These are phyloP conservation scores for Eulemur coronatus DNA, from an alignment of 2,797 vertebrate species.

Conservation along the genomic window DNA sequence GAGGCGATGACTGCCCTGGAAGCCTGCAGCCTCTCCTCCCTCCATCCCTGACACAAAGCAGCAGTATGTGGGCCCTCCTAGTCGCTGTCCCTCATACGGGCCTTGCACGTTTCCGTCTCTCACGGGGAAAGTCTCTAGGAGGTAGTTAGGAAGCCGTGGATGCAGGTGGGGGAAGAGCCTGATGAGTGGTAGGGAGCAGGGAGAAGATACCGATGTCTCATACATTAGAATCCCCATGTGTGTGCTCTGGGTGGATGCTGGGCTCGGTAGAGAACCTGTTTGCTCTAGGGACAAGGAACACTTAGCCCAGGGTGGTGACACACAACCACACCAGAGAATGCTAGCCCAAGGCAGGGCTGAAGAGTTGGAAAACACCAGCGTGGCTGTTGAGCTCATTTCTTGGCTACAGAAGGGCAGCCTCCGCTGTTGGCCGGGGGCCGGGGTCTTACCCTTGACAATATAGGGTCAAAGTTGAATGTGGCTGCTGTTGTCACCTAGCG, in stretches of 20 bases:
- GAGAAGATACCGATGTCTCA: neutral
- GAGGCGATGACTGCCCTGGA: fast-evolving
- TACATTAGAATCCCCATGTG: fast-evolving
- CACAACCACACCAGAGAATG: neutral
- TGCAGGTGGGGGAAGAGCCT: neutral
- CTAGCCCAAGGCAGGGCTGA: neutral
- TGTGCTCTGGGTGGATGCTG: neutral
- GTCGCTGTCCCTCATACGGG: fast-evolving
- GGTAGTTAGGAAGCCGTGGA: neutral
- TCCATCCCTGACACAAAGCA: neutral
- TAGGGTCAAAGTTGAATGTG: neutral
- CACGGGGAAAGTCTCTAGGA: neutral
- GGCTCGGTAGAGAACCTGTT: neutral
- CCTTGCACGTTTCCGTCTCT: neutral
- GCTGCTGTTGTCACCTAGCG: neutral
- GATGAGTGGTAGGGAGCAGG: no score
- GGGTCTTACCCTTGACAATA: neutral
- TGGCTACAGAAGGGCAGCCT: neutral
- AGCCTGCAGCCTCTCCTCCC: neutral
- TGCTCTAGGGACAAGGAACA: neutral
- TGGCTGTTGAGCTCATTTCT: neutral
- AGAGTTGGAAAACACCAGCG: neutral
- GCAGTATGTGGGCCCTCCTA: fast-evolving
- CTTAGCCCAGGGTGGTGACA: neutral
- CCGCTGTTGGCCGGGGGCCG: neutral